Evolutionary conservation across 2,888 invertebrate species (phyloP).

Genomic region (Monoplex corrugatus): DNA sequence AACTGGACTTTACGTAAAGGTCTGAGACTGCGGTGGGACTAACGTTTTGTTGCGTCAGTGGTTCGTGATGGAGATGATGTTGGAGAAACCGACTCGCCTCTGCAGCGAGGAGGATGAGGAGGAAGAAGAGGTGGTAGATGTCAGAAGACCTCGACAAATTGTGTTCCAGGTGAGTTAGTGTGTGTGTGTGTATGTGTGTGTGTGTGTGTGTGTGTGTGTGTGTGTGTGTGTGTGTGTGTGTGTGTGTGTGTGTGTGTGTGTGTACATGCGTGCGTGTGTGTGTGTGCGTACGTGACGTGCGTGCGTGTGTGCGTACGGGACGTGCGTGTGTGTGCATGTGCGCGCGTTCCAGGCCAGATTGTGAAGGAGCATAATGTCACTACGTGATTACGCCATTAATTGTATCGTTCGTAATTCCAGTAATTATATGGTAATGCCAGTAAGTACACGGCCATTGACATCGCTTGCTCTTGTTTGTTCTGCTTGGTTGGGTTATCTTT

Average conservation of each 20-base stretch:
- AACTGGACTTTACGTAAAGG: no score
- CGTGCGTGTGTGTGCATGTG: background rate
- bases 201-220: background rate
- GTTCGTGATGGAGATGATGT: constrained; percentile 32
- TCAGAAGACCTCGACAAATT: background rate
- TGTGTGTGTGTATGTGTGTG: background rate
- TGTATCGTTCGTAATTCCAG: no score
- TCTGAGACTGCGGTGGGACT: no score
- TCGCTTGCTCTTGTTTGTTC: no score
- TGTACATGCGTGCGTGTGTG: background rate
- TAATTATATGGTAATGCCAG: no score
- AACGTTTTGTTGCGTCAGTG: no score
- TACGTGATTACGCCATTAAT: no score
- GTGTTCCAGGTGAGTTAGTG: constrained; percentile 25
- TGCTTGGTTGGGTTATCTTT: no score
- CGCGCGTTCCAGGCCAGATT: background rate
- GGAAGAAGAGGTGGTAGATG: constrained; percentile 19
- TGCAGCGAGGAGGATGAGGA: constrained; percentile 15
- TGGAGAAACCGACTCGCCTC: constrained; percentile 18
- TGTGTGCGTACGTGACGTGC: constrained; percentile 13
- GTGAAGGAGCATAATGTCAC: no score
- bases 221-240: background rate
- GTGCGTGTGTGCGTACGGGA: constrained; percentile 16
- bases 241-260: background rate
- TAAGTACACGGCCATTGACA: no score